Conservation (phyloP, 2,888 invertebrate species). For the Euplexia lucipara region DNA sequence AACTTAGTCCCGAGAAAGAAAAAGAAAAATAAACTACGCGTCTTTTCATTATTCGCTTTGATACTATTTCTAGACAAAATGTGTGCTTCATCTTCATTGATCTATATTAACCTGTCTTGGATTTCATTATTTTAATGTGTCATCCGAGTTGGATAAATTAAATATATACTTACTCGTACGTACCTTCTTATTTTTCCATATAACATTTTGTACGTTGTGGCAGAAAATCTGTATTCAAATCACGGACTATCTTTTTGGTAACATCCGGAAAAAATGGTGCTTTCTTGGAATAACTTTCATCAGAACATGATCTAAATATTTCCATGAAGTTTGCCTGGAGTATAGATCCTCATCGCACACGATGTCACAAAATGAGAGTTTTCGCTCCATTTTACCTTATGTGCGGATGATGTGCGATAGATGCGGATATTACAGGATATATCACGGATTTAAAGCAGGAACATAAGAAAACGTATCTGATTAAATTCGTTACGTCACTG, state of each 20-base stretch:
- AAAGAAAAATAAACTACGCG: conserved; percentile 46
- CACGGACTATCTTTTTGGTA: conserved; percentile 33
- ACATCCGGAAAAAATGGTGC: conserved; percentile 40
- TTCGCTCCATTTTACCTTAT: conserved; percentile 54
- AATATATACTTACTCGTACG: conserved; percentile 21
- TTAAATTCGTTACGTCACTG: conserved; percentile 51
- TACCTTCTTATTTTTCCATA: conserved; percentile 7
- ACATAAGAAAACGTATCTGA: conserved; percentile 42
- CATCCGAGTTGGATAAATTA: conserved; percentile 27
- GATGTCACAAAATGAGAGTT: conserved; percentile 53
- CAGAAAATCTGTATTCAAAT: conserved; percentile 40
- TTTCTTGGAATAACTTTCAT: conserved; percentile 51
- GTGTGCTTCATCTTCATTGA: conserved; percentile 52
- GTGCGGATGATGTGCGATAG: conserved; percentile 44
- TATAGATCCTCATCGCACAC: conserved; percentile 50
- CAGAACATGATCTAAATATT: conserved; percentile 56
- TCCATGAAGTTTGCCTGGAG: conserved; percentile 42
- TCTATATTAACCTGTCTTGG: conserved; percentile 36
- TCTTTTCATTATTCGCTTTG: conserved; percentile 42
- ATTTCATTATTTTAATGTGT: conserved; percentile 43
- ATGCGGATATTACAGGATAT: conserved; percentile 55
- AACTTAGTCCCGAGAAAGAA: conserved; percentile 47
- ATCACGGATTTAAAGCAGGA: conserved; percentile 34
- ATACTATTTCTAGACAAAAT: conserved; percentile 46
- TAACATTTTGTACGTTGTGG: conserved; percentile 4